Base-by-base conservation (phyloP, 1,140 invertebrate species). In the Musca vetustissima region DNA sequence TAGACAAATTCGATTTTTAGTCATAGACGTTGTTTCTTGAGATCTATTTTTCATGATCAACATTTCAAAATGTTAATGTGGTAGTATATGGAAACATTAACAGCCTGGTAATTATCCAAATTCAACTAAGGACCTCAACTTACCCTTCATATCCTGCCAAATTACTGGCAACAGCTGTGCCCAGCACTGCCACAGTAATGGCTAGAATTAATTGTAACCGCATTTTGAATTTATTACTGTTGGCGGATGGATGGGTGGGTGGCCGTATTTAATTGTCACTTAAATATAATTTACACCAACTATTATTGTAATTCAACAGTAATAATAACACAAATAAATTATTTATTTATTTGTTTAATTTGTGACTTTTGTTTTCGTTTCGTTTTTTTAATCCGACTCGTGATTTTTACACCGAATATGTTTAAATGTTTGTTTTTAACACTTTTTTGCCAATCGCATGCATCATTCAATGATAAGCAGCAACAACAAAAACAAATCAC, bases 71-170 rank as follows among this genome's bases (percentile, higher is more conserved):
- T n/a, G n/a, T n/a, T n/a, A n/a, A 28, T 28, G 28, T 28, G 28
- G n/a, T 28, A 28, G 28, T 28, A n/a, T n/a, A n/a, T 28, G 8
- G 28, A 3, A 28, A 28, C 28, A 28, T 4, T 8, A 28, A 28
- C 28, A 28, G 8, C 28, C 28, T 28, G 8, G 28, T 28, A 28
- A 28, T 28, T 28, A 28, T 28, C 28, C 3, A 28, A 28, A 28
- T n/a, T n/a, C n/a, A n/a, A n/a, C n/a, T n/a, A n/a, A 28, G 8
- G 8, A 4, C 28, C 8, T 8, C 9, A 52, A 52, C 64, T 70
- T 70, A 70, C 69, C 69, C 69, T 25, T 70, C 64, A 64, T 70
- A 70, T 15, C 55, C 32, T 15, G 65, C 69, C 53, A 70, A 64
- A 67, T 70, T 70, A 61, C 57, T 61, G 14, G 53, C 47, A 11